phyloP scores from a whole-genome alignment of 2,888 invertebrate species.

The Malachius bipustulatus region DNA sequence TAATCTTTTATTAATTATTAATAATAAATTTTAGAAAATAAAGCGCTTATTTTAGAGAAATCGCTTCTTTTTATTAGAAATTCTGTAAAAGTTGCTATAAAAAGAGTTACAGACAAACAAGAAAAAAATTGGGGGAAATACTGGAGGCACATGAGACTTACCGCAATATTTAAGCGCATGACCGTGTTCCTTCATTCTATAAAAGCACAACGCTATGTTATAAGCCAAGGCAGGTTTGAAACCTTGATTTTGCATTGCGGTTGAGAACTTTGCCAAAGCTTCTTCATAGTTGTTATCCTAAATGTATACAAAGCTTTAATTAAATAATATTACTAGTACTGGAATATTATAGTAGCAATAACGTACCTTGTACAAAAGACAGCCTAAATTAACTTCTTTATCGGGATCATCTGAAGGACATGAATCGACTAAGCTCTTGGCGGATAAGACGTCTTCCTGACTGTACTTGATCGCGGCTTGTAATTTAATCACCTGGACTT shows the following conservation, averaged over 20 bases:
- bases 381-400: conserved; percentile 90
- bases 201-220: conserved; percentile 91
- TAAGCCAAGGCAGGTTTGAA: conserved; percentile 88
- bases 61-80: too few species aligned
- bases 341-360: conserved; percentile 4
- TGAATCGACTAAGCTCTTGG: conserved; percentile 82
- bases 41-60: too few species aligned
- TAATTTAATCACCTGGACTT: conserved; percentile 57
- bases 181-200: conserved; percentile 85
- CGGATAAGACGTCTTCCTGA: conserved; percentile 83
- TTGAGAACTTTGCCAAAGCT: conserved; percentile 79
- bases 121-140: too few species aligned
- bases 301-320: conserved; percentile 17
- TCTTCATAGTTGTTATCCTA: conserved; percentile 79
- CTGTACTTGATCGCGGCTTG: conserved; percentile 96
- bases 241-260: conserved; percentile 77
- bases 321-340: conserved; percentile 5
- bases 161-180: conserved; percentile 88
- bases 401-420: conserved; percentile 82
- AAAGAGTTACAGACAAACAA: too few species aligned
- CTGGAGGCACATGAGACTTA: too few species aligned
- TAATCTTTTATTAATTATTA: too few species aligned
- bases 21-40: too few species aligned
- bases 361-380: conserved; percentile 80
- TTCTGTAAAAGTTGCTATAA: too few species aligned